These are phyloP conservation scores for Melangyna quadrimaculata DNA, from an alignment of 2,888 invertebrate species.

Conservation along the genomic window DNA sequence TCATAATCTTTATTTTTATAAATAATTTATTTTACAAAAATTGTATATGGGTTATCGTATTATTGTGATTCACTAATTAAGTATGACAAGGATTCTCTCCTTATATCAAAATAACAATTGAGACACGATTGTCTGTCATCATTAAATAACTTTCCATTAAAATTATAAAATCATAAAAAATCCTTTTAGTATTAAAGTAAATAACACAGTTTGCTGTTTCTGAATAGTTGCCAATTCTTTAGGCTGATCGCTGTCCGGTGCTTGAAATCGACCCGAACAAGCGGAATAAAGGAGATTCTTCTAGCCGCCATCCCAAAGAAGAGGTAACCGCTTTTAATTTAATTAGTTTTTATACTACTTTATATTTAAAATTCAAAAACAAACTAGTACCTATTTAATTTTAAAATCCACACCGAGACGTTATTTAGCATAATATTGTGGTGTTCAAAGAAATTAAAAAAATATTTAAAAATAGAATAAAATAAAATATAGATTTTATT, in stretches of 20 bases:
- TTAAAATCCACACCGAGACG: constrained; percentile 22
- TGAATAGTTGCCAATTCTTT: constrained; percentile 81
- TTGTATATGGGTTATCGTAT: constrained; percentile 35
- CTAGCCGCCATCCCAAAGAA: constrained; percentile 55
- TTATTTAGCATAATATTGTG: constrained; percentile 25
- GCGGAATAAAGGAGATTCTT: constrained; percentile 58
- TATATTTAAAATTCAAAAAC: constrained; percentile 4
- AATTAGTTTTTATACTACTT: constrained; percentile 3
- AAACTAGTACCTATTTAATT: constrained; percentile 14
- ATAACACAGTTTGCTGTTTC: constrained; percentile 83
- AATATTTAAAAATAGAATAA: background rate
- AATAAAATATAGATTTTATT: constrained; percentile 7
- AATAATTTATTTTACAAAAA: constrained; percentile 16
- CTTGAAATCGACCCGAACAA: constrained; percentile 50
- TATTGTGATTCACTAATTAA: constrained; percentile 9
- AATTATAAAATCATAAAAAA: constrained; percentile 33
- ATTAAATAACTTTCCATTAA: constrained; percentile 19
- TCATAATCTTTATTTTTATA: constrained; percentile 22
- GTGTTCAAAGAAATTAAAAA: background rate
- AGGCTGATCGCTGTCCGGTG: constrained; percentile 76
- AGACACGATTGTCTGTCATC: constrained; percentile 24
- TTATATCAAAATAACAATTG: background rate
- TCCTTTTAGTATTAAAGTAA: constrained; percentile 72
- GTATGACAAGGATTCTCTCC: constrained; percentile 28
- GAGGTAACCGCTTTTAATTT: constrained; percentile 65